Base-by-base conservation (phyloP, 2,797 vertebrate genomes). In the Platyrinchus mystaceus region DNA sequence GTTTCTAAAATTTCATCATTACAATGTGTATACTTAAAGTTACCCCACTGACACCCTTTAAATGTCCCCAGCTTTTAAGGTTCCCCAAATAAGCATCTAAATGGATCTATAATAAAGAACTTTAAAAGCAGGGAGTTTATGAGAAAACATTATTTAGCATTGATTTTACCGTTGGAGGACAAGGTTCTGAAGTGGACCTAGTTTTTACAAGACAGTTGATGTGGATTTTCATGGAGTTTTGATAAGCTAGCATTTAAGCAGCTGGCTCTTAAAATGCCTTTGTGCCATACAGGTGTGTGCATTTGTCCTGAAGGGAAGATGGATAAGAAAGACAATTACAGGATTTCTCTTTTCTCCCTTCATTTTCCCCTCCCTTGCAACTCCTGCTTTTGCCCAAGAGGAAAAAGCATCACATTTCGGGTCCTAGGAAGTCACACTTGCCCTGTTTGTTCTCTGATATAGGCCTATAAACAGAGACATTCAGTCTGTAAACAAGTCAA, bases 391-490 rank as follows among this genome's bases (percentile, higher is more conserved):
- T 89, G 69, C 92, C 94, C 39, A 56, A 75, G 85, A 92, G 84
- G 92, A 89, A 89, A 90, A 88, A n/a, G 80, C 84, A 91, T 96
- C 32, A 0, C 39, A 14, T 97, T 97, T 96, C 96, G 95, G 90
- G 77, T 84, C 85, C 93, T 86, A 95, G 96, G 96, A 97, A 97
- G 89, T 97, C 94, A 90, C 96, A 96, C 96, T 96, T 93, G 92
- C 84, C 93, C 90, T 97, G 94, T 97, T 97, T 97, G 96, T 96
- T 97, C 95, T 97, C 96, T 94, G 96, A 97, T 95, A 96, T 5
- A 91, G 89, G 83, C 80, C 95, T 90, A 96, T 97, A 97, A 97
- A 96, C 94, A 95, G 93, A 96, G 94, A 91, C 96, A 95, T 96
- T 89, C 96, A 96, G 95, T 92, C 82, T 87, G 95, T 96, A 97